phyloP scores from a whole-genome alignment of 2,797 vertebrate genomes.

The Mus spretus region DNA sequence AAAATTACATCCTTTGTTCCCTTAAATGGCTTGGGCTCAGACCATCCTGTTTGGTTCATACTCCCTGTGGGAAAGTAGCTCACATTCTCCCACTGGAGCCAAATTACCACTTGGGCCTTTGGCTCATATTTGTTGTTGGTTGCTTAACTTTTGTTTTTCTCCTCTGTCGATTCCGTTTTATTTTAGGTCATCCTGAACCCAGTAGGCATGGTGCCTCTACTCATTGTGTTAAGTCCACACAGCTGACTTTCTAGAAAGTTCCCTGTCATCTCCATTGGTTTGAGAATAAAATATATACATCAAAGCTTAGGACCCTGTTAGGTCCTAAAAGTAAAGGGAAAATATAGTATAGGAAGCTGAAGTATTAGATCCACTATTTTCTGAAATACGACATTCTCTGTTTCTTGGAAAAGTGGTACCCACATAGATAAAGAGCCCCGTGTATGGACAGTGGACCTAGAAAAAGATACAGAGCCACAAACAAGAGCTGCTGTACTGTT shows the following conservation, averaged over 20 bases:
- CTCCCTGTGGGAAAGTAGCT: slow-evolving; percentile 5
- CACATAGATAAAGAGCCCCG: neutral
- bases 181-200: neutral
- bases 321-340: slow-evolving; percentile 18
- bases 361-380: neutral
- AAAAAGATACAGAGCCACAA: neutral
- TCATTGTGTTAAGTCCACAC: neutral
- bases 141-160: neutral
- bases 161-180: neutral
- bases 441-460: neutral
- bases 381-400: neutral
- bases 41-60: slow-evolving; percentile 34
- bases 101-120: slow-evolving; percentile 21
- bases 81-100: neutral
- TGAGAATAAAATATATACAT: neutral
- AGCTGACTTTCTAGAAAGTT: neutral
- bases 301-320: neutral
- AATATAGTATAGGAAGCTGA: neutral
- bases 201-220: neutral
- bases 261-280: neutral
- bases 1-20: neutral
- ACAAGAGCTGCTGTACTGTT: neutral
- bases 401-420: neutral
- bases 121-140: neutral
- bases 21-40: neutral